Base-by-base conservation (phyloP, 1,140 invertebrate genomes). In the Ectropis grisescens region DNA sequence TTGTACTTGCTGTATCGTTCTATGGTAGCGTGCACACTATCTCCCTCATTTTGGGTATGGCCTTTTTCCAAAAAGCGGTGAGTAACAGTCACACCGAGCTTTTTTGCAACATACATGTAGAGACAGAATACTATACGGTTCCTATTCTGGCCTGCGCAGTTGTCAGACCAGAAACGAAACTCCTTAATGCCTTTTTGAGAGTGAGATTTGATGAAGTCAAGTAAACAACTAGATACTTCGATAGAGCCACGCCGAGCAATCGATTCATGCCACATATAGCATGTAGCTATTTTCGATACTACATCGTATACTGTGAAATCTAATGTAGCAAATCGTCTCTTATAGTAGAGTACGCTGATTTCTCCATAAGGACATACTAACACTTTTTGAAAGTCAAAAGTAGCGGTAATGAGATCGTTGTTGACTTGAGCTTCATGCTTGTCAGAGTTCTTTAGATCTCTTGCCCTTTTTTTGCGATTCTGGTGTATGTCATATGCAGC, bases 221-320 rank as follows among this genome's bases (percentile, higher is more conserved):
- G 22, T 2, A 47, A 19, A 31, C 34, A 33, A 23, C 38, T 41
- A 1, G 16, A n/a, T 6, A 47, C 34, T 30, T 47, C 37, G 28
- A 38, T 38, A 11, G 38, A 22, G 2, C 38, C 38, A 12, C 31
- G 29, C 31, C 41, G 41, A 23, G 33, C 37, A 11, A 33, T 22
- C 9, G 23, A 23, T 32, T 47, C 35, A 9, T 41, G 11, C 35
- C 35, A 42, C 13, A 42, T 39, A 33, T 31, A 47, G 13, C 39
- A 42, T n/a, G n/a, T n/a, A 8, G 22, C 7, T 12, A 19, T 35
- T 41, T 41, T 19, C 33, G n/a, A n/a, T n/a, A n/a, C n/a, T n/a
- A n/a, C n/a, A n/a, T n/a, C n/a, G n/a, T n/a, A n/a, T n/a, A n/a
- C n/a, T n/a, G n/a, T n/a, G n/a, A n/a, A n/a, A n/a, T n/a, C n/a